A percentile compares a stretch with the other conserved stretches of the same genome.
Conservation (phyloP, 2,888 invertebrate genomes). For the Troilus luridus region DNA sequence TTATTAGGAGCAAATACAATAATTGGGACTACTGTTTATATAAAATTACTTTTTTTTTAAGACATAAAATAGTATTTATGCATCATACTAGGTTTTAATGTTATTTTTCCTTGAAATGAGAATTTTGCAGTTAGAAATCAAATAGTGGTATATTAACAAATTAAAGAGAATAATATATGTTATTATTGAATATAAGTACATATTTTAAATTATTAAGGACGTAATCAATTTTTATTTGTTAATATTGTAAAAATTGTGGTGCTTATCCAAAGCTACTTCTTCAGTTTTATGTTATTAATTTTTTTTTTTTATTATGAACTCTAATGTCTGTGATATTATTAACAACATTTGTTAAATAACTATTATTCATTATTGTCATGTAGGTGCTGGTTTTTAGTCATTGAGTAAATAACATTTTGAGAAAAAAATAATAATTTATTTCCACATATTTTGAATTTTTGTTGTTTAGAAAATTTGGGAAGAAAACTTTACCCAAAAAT, state of each 20-base stretch:
- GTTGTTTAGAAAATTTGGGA: neutral
- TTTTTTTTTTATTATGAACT: neutral
- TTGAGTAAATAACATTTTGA: neutral
- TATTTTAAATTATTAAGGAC: neutral
- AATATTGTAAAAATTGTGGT: neutral
- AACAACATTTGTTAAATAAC: slow-evolving; percentile 1
- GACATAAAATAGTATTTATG: neutral
- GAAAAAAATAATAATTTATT: neutral
- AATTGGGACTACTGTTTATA: too few species aligned
- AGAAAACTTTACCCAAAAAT: neutral
- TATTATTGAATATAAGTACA: neutral
- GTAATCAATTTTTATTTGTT: neutral
- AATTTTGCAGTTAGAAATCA: neutral
- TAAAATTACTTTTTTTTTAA: neutral
- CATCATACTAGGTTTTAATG: neutral
- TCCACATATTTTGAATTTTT: neutral
- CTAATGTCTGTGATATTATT: neutral
- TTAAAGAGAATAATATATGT: neutral
- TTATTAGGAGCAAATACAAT: neutral
- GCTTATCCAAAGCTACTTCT: neutral
- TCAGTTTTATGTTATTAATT: neutral
- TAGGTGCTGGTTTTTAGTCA: neutral
- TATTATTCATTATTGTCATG: neutral
- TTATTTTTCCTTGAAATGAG: neutral
- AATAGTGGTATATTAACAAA: neutral